A percentile compares a stretch with the other conserved stretches of the same genome.
These are phyloP conservation scores for Morus bassanus DNA, from an alignment of 2,797 vertebrate species.

Conservation along the genomic window DNA sequence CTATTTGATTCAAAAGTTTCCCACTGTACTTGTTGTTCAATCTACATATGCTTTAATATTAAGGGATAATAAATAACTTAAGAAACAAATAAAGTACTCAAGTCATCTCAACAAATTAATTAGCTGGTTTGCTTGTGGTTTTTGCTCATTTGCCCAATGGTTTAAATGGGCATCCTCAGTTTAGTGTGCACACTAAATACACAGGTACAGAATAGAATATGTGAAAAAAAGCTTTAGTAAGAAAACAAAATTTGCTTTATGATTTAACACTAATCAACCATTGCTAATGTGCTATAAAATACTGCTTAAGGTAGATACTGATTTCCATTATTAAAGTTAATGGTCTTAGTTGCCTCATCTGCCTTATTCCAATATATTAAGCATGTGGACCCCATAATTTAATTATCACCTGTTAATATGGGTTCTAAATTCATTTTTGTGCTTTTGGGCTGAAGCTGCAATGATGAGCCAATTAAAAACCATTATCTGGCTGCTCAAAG, in stretches of 20 bases:
- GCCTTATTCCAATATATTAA: slow-evolving; percentile 63
- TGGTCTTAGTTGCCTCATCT: slow-evolving; percentile 62
- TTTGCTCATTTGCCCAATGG: background rate
- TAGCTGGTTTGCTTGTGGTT: background rate
- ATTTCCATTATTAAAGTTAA: slow-evolving; percentile 69
- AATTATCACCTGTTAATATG: slow-evolving; percentile 77
- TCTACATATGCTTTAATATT: background rate
- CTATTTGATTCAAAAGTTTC: background rate
- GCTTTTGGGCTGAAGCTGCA: slow-evolving; percentile 69
- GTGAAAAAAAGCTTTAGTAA: slow-evolving; percentile 32
- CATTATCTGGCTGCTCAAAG: slow-evolving; percentile 69
- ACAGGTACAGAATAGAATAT: background rate
- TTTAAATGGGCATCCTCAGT: slow-evolving; percentile 6
- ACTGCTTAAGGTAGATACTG: slow-evolving; percentile 55
- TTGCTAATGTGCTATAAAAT: slow-evolving; percentile 68
- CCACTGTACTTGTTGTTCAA: background rate
- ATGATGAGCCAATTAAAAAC: slow-evolving; percentile 72
- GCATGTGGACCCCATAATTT: slow-evolving; percentile 68
- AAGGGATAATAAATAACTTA: background rate
- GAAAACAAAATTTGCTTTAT: slow-evolving; percentile 66
- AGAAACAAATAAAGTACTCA: background rate
- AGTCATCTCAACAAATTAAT: background rate
- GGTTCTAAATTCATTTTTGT: slow-evolving; percentile 71
- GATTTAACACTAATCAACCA: slow-evolving; percentile 62
- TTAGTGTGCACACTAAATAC: background rate